Evolutionary conservation across 1,140 invertebrate genomes (phyloP).

Genomic region (Triops cancriformis): DNA sequence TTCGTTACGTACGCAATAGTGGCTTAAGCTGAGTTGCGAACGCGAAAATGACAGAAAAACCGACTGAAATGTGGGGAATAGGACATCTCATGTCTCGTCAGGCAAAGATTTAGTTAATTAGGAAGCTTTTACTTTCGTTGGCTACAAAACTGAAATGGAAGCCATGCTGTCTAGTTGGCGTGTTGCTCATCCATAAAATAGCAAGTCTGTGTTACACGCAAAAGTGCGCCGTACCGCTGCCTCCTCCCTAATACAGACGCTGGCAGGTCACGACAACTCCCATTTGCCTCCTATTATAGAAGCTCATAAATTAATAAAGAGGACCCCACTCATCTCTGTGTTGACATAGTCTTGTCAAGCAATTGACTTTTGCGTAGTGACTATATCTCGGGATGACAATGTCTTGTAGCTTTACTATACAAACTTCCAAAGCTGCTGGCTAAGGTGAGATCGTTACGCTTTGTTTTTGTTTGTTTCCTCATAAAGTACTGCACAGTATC

Average conservation of each 20-base stretch:
- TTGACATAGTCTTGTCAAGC: not conserved
- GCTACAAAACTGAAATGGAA: not conserved
- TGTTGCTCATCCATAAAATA: not conserved
- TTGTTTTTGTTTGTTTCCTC: no score
- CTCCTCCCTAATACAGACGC: not conserved
- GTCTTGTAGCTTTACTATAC: no score
- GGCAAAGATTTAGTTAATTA: not conserved
- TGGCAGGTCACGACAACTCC: not conserved
- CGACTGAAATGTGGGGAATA: no score
- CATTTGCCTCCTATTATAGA: not conserved
- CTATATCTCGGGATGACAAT: not conserved
- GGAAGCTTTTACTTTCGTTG: not conserved
- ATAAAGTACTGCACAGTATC: no score
- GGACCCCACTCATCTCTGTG: not conserved
- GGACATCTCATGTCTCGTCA: no score
- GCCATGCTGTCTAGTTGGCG: not conserved
- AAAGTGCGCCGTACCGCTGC: not conserved
- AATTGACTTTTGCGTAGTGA: not conserved
- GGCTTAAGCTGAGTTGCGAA: no score
- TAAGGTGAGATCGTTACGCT: no score
- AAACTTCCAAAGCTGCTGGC: no score
- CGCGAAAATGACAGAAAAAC: no score
- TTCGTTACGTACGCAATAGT: no score
- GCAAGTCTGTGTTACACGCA: not conserved
- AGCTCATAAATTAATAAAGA: slow-evolving; percentile 2